These are phyloP conservation scores for Ennomos erosarius DNA, from an alignment of 2,888 invertebrate genomes.

Conservation along the genomic window DNA sequence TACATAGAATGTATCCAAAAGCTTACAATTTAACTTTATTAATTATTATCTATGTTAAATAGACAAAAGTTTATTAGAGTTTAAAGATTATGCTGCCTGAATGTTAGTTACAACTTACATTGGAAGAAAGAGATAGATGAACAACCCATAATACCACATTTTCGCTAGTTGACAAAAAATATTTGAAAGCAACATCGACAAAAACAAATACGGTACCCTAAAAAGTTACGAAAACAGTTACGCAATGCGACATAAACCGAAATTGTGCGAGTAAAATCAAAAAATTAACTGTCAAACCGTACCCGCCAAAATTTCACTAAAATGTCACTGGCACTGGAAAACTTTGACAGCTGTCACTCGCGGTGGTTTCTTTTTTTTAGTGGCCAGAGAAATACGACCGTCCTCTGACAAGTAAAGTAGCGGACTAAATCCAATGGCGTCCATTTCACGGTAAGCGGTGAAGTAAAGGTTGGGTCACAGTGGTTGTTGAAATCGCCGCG, in stretches of 20 bases:
- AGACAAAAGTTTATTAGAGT: too few relatives aligned
- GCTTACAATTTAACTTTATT: too few relatives aligned
- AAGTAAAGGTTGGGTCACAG: constrained; percentile 27
- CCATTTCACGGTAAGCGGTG: constrained; percentile 8
- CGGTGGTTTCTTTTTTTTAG: constrained; percentile 25
- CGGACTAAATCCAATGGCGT: constrained; percentile 33
- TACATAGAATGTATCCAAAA: too few relatives aligned
- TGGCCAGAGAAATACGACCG: constrained; percentile 13
- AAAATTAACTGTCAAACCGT: constrained; percentile 29
- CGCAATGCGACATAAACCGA: constrained; percentile 25
- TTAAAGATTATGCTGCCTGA: too few relatives aligned
- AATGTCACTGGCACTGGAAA: constrained; percentile 36
- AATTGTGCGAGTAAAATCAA: constrained; percentile 19
- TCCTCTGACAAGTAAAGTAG: constrained; percentile 7
- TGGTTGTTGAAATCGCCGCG: constrained; percentile 16
- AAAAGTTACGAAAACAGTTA: constrained; percentile 39
- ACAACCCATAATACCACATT: neutral
- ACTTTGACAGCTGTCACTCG: constrained; percentile 39
- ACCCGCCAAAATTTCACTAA: constrained; percentile 25
- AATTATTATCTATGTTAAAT: too few relatives aligned
- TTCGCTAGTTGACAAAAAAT: neutral
- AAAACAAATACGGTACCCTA: constrained; percentile 34
- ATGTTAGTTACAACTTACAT: too few relatives aligned
- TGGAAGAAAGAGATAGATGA: neutral
- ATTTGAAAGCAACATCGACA: constrained; percentile 9